Evolutionary conservation across 2,113 vertebrate genomes (phyloP).

Genomic region (Gymnogyps californianus): DNA sequence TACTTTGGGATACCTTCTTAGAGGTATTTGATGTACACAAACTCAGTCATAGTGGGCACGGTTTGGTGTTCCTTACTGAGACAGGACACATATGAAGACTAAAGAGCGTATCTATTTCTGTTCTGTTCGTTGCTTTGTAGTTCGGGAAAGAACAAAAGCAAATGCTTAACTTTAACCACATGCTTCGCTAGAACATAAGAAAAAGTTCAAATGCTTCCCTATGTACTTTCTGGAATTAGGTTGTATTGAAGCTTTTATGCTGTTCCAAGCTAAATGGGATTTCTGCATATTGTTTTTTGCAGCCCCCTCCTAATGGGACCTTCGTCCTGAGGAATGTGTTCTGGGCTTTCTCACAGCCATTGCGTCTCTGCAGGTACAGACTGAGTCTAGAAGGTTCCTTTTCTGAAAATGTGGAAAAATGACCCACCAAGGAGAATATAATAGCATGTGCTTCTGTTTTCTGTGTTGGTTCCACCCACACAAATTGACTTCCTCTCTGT

Average conservation of each 20-base stretch:
- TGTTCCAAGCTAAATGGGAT: background rate
- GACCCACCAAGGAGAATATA: background rate
- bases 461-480: background rate
- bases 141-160: background rate
- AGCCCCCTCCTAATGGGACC: background rate
- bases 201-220: background rate
- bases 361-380: background rate
- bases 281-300: background rate
- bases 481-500: background rate
- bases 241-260: background rate
- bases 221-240: background rate
- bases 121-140: background rate
- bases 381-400: background rate
- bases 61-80: background rate
- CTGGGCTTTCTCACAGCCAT: background rate
- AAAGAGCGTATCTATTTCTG: background rate
- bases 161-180: slow-evolving; percentile 1
- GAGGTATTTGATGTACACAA: background rate
- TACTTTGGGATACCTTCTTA: background rate
- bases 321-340: background rate
- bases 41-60: background rate
- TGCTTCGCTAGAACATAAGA: background rate
- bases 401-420: background rate
- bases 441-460: background rate
- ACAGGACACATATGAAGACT: background rate